These are phyloP conservation scores for Cephus spinipes DNA, from an alignment of 2,888 invertebrate genomes.

Conservation along the genomic window DNA sequence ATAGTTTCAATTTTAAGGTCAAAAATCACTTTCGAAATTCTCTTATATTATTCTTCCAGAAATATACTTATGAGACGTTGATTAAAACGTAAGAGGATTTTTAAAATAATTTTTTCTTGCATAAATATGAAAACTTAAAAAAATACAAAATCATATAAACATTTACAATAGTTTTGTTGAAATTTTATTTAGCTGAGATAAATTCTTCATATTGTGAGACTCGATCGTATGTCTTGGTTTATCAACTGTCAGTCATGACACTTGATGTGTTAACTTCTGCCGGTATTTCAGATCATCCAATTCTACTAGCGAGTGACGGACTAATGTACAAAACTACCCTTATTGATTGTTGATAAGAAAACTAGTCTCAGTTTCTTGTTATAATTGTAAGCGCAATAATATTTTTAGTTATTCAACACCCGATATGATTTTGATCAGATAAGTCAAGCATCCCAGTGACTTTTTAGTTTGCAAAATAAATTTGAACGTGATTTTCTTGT, in stretches of 20 bases:
- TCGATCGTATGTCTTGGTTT: not conserved
- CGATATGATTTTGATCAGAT: not conserved
- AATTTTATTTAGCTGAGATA: not conserved
- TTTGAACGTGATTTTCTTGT: too few species aligned
- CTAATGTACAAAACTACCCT: not conserved
- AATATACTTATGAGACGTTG: too few species aligned
- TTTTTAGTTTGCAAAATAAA: too few species aligned
- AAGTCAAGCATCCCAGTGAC: not conserved
- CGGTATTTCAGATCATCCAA: not conserved
- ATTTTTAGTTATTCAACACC: not conserved
- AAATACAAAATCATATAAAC: not conserved
- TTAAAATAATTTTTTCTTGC: too few species aligned
- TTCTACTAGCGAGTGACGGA: not conserved
- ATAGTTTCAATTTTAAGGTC: too few species aligned
- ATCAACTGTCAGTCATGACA: not conserved
- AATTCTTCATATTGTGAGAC: not conserved
- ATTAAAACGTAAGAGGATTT: too few species aligned
- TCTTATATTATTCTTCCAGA: too few species aligned
- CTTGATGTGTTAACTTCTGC: not conserved
- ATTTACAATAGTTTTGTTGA: not conserved
- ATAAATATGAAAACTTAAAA: too few species aligned
- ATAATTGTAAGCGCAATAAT: not conserved
- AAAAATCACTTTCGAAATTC: too few species aligned
- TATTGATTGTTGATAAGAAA: not conserved
- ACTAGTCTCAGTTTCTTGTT: not conserved